Evolutionary conservation across 2,797 vertebrate species (phyloP), one percentile per base, ranked within the genome.

Genomic region (Perodicticus potto): DNA sequence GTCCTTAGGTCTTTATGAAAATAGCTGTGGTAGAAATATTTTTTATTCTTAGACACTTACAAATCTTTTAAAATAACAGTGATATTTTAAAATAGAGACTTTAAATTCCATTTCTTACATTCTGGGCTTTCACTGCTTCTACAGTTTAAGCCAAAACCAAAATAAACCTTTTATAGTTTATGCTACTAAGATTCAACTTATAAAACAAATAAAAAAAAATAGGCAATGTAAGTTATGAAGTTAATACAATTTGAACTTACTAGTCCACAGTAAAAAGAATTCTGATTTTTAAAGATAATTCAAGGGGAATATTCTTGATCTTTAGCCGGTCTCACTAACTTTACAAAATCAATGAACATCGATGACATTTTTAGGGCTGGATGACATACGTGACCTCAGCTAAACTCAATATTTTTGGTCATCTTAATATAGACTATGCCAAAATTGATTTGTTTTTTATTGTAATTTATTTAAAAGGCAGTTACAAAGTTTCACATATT

Each of bases 21-120:
- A 88, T 92, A 43, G 7, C 23, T 82, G 93, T 89, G 65, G 55
- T 77, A 92, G 49, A 85, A 89, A 92, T 90, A 13, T 29, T 82
- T 11, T 74, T 89, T 92, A 87, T 90, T 92, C 25, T 89, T 76
- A 61, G 59, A 19, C 19, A 89, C 61, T 80, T 88, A 14, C 57
- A 86, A 87, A 25, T 43, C 13, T 94, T 89, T 87, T 37, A 91
- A 94, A 95, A 59, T 70, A 89, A 86, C 34, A 86, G 53, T 69
- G 57, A 1, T 67, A 69, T 93, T 94, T 97, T 93, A 91, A 96
- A 97, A 93, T 63, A 93, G 73, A 90, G 34, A 80, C 37, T 95
- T 96, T 29, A 88, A 74, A 80, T 87, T 94, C 81, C 20, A 4
- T 95, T 93, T 94, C 43, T 63, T 93, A 53, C 37, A 90, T 89